Base-by-base conservation (phyloP, 2,888 invertebrate species). In the Cephalotes varians region DNA sequence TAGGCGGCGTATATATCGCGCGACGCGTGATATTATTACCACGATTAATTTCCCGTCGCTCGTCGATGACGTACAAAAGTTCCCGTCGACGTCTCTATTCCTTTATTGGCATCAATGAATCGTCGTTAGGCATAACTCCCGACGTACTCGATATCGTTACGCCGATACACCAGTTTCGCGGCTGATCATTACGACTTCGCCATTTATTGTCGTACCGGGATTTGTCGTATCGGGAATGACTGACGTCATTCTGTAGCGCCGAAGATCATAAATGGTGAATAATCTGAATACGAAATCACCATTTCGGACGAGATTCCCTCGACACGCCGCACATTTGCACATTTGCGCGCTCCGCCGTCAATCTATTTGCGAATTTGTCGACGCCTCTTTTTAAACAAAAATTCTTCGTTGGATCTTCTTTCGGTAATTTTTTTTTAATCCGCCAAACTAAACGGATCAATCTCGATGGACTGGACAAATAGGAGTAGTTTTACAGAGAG, bases 71-170 rank as follows among this genome's bases (percentile, higher is more conserved):
- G 64, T 28, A 76, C 67, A 15, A 34, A 31, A 47, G 44, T 47
- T 9, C 34, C 21, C 51, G 77, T 54, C 54, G 54, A 67, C 77
- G 21, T 77, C 69, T 79, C 71, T 44, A 25, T 79, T 69, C 56
- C 31, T 71, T 79, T 71, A 79, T 79, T 71, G 56, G 71, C 56
- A 34, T 79, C 71, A 79, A 71, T 79, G 56, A 71, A 79, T 25
- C 44, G 37, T 79, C 77, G 44, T 71, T 56, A 56, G 56, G 15
- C 69, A 58, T n/a, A n/a, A n/a, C 51, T 76, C 51, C 25, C 76
- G 37, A 40, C 25, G 44, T 28, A 18, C 25, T 44, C 44, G 10
- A 71, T 56, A 71, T 18, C 34, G 71, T 56, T 44, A 21, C n/a
- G 31, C 40, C 40, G 31, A 21, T 18, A 21, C 31, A 6, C n/a